Percentiles rank a stretch among this genome's conserved stretches.
Evolutionary conservation across 2,797 vertebrate genomes (phyloP).

Genomic region (Picus viridis): DNA sequence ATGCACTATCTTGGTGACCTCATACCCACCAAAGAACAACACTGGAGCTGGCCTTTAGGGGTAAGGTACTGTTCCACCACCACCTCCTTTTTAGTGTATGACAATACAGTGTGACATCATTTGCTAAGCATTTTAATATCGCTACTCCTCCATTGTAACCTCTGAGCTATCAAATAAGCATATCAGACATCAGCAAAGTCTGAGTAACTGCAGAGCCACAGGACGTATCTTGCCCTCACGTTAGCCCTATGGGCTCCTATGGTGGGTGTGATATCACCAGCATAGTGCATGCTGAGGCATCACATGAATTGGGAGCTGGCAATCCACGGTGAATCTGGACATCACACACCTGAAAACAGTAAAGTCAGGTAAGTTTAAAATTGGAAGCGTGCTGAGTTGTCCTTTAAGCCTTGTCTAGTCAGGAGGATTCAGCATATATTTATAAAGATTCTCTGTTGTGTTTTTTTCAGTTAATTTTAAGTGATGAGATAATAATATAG

Average conservation of each 20-base stretch:
- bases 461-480: conserved; percentile 37
- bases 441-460: conserved; percentile 24
- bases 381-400: conserved; percentile 55
- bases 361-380: conserved; percentile 56
- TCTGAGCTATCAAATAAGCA: conserved; percentile 39
- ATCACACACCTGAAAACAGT: conserved; percentile 73
- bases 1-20: conserved; percentile 68
- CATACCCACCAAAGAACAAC: conserved; percentile 63
- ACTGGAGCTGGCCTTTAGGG: conserved; percentile 64
- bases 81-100: conserved; percentile 69
- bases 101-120: conserved; percentile 33
- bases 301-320: conserved; percentile 68
- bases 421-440: conserved; percentile 55
- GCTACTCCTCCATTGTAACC: conserved; percentile 47
- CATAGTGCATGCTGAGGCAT: conserved; percentile 64
- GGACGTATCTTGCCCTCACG: conserved; percentile 55
- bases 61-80: conserved; percentile 69
- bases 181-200: conserved; percentile 29
- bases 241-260: conserved; percentile 48
- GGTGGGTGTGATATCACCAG: conserved; percentile 65
- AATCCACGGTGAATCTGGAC: conserved; percentile 73
- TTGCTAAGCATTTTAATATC: conserved; percentile 50
- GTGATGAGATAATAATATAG: conserved; percentile 8
- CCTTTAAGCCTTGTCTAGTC: conserved; percentile 28
- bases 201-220: background rate